These are phyloP conservation scores for Drosophila planitibia DNA, from an alignment of 2,888 invertebrate genomes.

Conservation along the genomic window DNA sequence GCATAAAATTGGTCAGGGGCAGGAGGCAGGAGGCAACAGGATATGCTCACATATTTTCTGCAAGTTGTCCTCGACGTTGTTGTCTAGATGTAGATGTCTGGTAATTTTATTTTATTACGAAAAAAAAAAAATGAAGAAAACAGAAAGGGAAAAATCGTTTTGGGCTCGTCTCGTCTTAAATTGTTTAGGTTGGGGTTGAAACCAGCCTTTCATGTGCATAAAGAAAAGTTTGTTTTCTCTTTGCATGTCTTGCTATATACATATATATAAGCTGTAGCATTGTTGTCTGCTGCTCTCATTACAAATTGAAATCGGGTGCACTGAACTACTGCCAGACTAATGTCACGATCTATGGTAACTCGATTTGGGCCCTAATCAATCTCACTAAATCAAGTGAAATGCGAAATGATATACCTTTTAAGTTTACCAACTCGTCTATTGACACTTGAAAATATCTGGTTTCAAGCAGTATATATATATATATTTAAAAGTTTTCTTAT, in stretches of 20 bases:
- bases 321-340: conserved; percentile 26
- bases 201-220: conserved; percentile 40
- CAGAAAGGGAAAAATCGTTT: conserved; percentile 20
- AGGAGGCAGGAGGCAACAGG: not conserved
- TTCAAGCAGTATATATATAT: not conserved
- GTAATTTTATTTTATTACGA: conserved; percentile 68
- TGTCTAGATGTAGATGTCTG: conserved; percentile 48
- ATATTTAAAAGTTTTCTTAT: conserved; percentile 1
- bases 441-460: not conserved
- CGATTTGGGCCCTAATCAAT: conserved; percentile 40
- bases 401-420: not conserved
- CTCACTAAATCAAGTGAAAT: conserved; percentile 26
- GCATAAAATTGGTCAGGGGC: conserved; percentile 48
- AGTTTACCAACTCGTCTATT: not conserved
- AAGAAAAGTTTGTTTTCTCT: conserved; percentile 56
- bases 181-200: conserved; percentile 24
- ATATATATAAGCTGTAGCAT: conserved; percentile 2
- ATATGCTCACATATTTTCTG: conserved; percentile 43
- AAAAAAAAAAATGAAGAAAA: not conserved
- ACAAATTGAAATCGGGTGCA: conserved; percentile 51
- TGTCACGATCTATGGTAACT: conserved; percentile 27
- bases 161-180: conserved; percentile 6
- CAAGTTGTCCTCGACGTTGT: conserved; percentile 8
- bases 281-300: conserved; percentile 27
- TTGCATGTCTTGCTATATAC: conserved; percentile 14